Base-by-base conservation (phyloP, 2,797 vertebrate genomes). In the Manis javanica region DNA sequence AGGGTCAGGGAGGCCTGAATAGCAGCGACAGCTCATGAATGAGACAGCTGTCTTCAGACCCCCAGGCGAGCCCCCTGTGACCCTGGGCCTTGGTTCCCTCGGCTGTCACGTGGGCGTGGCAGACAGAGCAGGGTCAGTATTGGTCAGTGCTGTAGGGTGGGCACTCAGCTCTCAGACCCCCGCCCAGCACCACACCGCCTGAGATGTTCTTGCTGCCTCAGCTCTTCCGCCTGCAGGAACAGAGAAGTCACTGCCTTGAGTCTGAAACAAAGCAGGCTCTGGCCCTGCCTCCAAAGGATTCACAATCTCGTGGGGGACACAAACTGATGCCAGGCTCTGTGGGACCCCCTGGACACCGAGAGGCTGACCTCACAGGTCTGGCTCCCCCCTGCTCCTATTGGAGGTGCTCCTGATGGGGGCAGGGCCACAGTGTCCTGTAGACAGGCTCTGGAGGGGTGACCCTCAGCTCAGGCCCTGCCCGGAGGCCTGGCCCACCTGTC, bases 281-380 rank as follows among this genome's bases (percentile, higher is more conserved):
- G 15, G 51, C 23, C 26, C 31, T 10, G 55, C 23, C 59, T 88
- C 66, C 18, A 11, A 5, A 66, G 46, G 16, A 66, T 5, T 37
- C 23, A 13, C 1, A 0, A 2, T 42, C 31, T 71, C 1, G 0
- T 6, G 10, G 1, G 31, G 37, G 37, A 31, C 10, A 11, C 13
- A 2, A 5, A 0, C 4, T 1, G 51, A 78, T 1, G 42, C 46
- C 24, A 31, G 24, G 39, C 57, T 49, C 63, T 6, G 39, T 1
- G 49, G 29, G 37, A 51, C 21, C 8, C 5, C 3, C 7, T 46
- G 53, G 29, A 18, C n/a, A 1, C 11, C 0, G 0, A 42, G n/a
- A 61, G 61, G 16, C 46, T n/a, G 18, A n/a, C n/a, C 8, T 59
- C 42, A 2, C 0, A 24, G 68, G 46, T 29, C 7, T 5, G 6